Evolutionary conservation across 2,113 vertebrate genomes (phyloP).

Genomic region (Daphoenositta chrysoptera): DNA sequence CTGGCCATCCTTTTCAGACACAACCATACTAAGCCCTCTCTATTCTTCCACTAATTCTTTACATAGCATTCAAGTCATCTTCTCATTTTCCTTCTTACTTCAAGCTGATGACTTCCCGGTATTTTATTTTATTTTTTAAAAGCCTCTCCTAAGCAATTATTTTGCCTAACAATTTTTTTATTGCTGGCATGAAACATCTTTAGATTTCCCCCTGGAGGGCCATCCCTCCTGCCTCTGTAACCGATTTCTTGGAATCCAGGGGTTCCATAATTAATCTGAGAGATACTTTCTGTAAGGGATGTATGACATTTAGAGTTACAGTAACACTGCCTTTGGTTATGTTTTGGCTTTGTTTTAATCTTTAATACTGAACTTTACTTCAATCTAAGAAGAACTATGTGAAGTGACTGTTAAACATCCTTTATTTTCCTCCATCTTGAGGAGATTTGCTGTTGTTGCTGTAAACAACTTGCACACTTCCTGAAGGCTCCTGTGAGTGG

Average conservation of each 20-base stretch:
- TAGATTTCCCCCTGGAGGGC: neutral
- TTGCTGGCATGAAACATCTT: neutral
- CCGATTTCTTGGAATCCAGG: neutral
- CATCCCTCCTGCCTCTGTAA: neutral
- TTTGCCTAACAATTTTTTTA: neutral
- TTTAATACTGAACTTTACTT: constrained; percentile 32
- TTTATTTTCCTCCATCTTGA: neutral
- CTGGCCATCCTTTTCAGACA: neutral
- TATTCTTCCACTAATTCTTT: neutral
- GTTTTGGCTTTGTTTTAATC: constrained; percentile 14
- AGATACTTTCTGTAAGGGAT: constrained; percentile 23
- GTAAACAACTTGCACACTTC: neutral
- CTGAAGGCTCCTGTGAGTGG: neutral
- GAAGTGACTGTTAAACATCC: neutral
- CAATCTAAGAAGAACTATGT: neutral
- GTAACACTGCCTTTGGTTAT: neutral
- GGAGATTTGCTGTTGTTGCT: neutral
- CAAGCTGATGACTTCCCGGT: neutral
- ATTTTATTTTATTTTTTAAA: neutral
- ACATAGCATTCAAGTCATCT: neutral
- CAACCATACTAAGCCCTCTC: neutral
- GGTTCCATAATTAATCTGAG: constrained; percentile 21
- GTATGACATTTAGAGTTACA: constrained; percentile 27
- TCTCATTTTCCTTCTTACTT: neutral
- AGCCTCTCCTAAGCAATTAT: neutral